Evolutionary conservation across 2,888 invertebrate species (phyloP), one percentile per base, ranked within the genome.

Genomic region (Dynastes hyllus): DNA sequence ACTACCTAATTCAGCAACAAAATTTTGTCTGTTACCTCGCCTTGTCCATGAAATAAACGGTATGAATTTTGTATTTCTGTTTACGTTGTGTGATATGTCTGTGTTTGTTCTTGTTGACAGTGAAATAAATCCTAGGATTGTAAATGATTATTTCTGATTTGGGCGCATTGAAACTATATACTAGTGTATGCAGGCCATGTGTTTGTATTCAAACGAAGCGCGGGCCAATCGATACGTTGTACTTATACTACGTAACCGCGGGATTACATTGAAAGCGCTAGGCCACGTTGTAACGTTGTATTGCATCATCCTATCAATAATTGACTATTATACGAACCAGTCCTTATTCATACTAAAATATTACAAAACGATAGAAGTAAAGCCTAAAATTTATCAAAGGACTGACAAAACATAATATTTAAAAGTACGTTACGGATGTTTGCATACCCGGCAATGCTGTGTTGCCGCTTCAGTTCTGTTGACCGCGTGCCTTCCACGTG

Each of bases 31-130:
- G 61, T 75, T 61, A 61, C 27, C 11, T 61, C 45, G 27, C 27
- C 11, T 45, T 40, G 27, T 55, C 61, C 61, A 58, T 75, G 45
- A 27, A 75, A 75, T 75, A 75, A 75, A 75, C 73, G 73, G 73
- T 75, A 75, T 75, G 73, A 75, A 75, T 75, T 73, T 75, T 63
- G 63, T 61, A n/a, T 75, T 29, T 75, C 58, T 71, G 58, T 58
- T 55, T 71, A 58, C 61, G 73, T 75, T 71, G 61, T 75, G 61
- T 73, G 45, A 75, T 16, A 16, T 61, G 61, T 75, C 61, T 61
- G 37, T 53, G 27, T 61, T 61, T 73, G 73, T 73, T 58, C 27
- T 61, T 61, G 61, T 75, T 27, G n/a, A 61, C 1, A 11, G 45
- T 61, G 22, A 75, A 75, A 75, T 75, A 75, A 75, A 75, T 63